Base-by-base conservation (phyloP, 2,113 vertebrate genomes). In the Cinclus mexicanus region DNA sequence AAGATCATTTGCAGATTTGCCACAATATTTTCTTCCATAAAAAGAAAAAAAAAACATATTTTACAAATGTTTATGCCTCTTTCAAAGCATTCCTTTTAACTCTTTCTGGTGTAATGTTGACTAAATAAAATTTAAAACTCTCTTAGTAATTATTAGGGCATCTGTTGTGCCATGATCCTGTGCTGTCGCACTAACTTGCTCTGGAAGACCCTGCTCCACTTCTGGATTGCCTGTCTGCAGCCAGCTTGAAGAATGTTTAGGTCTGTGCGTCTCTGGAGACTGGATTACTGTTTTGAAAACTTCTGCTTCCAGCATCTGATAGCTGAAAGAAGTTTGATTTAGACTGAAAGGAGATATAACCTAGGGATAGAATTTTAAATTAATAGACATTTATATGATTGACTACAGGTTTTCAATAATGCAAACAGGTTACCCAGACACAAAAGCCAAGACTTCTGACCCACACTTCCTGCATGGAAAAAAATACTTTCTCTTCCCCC, bases 401-500 rank as follows among this genome's bases (percentile, higher is more conserved):
- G 41, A 42, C n/a, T 72, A 39, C 55, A 74, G 8, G 10, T 60
- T 87, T 87, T 71, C 23, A 2, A 64, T 22, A 60, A 25, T 28
- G 61, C 21, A 57, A 71, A 64, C 26, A 50, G 1, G 4, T 87
- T 60, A 85, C 24, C 78, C 50, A 91, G 10, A 7, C 24, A 18
- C n/a, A 57, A 69, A 11, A 79, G 8, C 12, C 25, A 59, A 87
- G 61, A 14, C 5, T 79, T 60, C 18, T 72, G 14, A 28, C 23
- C 13, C 42, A 31, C 12, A 15, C 2, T 72, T 59, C 28, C 29
- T 76, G 8, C 26, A 57, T 29, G 7, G 29, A 29, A 79, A n/a
- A 37, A 15, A n/a, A 15, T 3, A 22, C 1, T 33, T 16, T 15
- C 7, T 12, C 4, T 5, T 8, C 14, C 5, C 4, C 4, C 10